Conservation (phyloP, 2,888 invertebrate genomes). For the Chrysina gloriosa region DNA sequence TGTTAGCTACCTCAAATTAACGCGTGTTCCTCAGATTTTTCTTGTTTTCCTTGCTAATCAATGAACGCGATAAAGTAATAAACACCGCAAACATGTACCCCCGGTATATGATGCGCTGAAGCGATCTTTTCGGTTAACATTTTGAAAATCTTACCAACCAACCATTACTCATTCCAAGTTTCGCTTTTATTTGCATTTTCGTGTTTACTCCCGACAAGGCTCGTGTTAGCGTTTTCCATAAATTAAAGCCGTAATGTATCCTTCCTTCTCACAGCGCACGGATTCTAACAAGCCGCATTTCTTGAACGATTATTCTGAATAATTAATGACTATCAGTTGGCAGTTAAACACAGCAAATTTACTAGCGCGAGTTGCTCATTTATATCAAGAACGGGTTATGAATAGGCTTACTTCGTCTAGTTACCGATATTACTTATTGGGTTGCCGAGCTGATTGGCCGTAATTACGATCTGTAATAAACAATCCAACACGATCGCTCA, state of each 20-base stretch:
- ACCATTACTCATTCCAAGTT: no score
- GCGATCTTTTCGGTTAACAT: no score
- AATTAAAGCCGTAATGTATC: neutral
- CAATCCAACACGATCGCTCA: no score
- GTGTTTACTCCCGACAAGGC: neutral
- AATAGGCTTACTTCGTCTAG: slow-evolving; percentile 11
- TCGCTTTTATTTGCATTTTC: neutral
- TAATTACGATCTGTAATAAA: neutral
- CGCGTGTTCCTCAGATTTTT: no score
- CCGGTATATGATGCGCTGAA: no score
- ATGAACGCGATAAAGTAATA: no score
- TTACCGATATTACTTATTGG: slow-evolving; percentile 15
- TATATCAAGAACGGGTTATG: slow-evolving; percentile 6
- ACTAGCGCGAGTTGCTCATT: slow-evolving; percentile 17
- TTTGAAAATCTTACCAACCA: no score
- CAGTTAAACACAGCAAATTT: slow-evolving; percentile 18
- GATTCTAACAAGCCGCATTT: slow-evolving; percentile 2
- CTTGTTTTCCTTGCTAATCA: no score
- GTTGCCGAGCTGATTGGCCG: neutral
- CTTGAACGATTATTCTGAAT: slow-evolving; percentile 23
- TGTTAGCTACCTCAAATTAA: no score
- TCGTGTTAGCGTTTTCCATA: neutral
- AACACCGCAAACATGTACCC: no score
- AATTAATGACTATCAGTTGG: slow-evolving; percentile 32
- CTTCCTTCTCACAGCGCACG: neutral